Evolutionary conservation across 1,140 invertebrate genomes (phyloP).

Genomic region (Caenorhabditis remanei): DNA sequence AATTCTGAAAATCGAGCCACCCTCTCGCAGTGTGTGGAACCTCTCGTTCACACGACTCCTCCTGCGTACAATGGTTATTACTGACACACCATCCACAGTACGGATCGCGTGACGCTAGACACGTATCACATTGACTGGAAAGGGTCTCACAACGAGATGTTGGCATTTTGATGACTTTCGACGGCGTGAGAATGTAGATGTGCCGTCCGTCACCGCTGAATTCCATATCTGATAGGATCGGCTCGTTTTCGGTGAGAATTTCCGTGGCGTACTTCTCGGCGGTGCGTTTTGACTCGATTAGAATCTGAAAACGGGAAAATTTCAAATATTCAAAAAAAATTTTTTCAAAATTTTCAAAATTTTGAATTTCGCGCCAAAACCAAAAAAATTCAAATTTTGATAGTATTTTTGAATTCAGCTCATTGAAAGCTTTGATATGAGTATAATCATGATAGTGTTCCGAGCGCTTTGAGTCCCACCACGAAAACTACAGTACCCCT

Average conservation of each 20-base stretch:
- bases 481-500: no score
- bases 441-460: no score
- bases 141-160: conserved; percentile 64
- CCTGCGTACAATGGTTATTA: conserved; percentile 57
- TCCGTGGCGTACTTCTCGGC: conserved; percentile 61
- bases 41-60: conserved; percentile 65
- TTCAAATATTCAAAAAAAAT: neutral
- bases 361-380: neutral
- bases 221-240: conserved; percentile 66
- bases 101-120: conserved; percentile 73
- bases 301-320: conserved; percentile 26
- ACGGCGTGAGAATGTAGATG: conserved; percentile 64
- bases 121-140: conserved; percentile 70
- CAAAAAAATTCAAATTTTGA: conserved; percentile 7
- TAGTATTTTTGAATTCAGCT: neutral
- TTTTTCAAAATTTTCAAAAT: neutral
- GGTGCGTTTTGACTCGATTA: conserved; percentile 41
- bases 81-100: conserved; percentile 76
- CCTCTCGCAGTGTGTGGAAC: conserved; percentile 65
- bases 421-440: neutral
- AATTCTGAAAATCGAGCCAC: conserved; percentile 76
- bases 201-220: conserved; percentile 63
- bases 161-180: conserved; percentile 71
- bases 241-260: conserved; percentile 59
- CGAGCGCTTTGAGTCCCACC: no score